Conservation (phyloP, 2,888 invertebrate species). For the Aleiodes testaceus region DNA sequence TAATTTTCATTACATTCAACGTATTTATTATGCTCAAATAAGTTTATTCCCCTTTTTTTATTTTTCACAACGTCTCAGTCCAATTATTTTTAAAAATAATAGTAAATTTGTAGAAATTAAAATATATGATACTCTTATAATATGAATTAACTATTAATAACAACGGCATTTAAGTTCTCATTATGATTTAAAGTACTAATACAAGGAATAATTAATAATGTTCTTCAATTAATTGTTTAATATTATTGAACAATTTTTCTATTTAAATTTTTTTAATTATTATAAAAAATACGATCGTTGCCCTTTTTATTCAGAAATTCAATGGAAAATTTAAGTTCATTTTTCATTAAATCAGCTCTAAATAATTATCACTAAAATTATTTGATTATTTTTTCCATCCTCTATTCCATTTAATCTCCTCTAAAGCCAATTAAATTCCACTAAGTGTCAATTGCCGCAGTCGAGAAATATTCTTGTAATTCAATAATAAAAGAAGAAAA, state of each 20-base stretch:
- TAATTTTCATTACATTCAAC: constrained; percentile 7
- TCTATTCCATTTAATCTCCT: constrained; percentile 1
- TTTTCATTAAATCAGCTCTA: background rate
- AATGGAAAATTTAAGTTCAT: constrained; percentile 4
- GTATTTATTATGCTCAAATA: constrained; percentile 21
- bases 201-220: constrained; percentile 12
- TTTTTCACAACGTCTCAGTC: background rate
- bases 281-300: background rate
- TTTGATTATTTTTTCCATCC: background rate
- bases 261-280: background rate
- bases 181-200: constrained; percentile 12
- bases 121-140: background rate
- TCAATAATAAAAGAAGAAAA: background rate
- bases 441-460: constrained; percentile 20
- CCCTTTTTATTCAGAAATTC: background rate
- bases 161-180: constrained; percentile 14
- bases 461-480: constrained; percentile 8
- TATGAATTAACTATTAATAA: constrained; percentile 8
- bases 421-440: constrained; percentile 9
- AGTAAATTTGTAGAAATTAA: constrained; percentile 4
- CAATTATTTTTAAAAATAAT: background rate
- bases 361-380: constrained; percentile 3
- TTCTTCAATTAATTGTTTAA: background rate
- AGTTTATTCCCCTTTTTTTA: background rate
- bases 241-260: background rate